phyloP scores from a whole-genome alignment of 2,888 invertebrate species.

The Pseudanteris insignis region DNA sequence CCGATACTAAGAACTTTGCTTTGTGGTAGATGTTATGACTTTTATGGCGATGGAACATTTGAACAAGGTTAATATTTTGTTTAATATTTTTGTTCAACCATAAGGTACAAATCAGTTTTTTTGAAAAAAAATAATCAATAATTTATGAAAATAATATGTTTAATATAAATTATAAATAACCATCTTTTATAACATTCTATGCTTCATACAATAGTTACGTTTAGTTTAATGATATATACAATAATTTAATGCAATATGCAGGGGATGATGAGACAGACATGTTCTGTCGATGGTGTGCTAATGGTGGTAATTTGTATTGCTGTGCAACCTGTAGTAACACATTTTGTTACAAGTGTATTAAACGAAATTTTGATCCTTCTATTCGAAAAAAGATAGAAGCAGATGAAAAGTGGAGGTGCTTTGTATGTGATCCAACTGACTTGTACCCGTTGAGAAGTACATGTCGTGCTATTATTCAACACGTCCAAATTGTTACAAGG shows the following conservation, averaged over 20 bases:
- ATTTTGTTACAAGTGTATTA: slow-evolving; percentile 76
- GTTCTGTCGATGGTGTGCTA: slow-evolving; percentile 86
- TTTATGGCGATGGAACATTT: slow-evolving; percentile 83
- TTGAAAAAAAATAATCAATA: no score
- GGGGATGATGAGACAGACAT: slow-evolving; percentile 84
- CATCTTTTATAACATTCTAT: no score
- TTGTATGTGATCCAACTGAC: slow-evolving; percentile 76
- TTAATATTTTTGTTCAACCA: no score
- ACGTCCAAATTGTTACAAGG: slow-evolving; percentile 62
- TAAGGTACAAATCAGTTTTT: no score
- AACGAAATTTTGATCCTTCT: slow-evolving; percentile 74
- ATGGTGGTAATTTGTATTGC: slow-evolving; percentile 81
- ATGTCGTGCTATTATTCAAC: slow-evolving; percentile 78
- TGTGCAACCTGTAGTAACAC: slow-evolving; percentile 74
- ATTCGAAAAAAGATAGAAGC: slow-evolving; percentile 78
- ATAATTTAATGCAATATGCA: no score
- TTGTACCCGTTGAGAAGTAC: slow-evolving; percentile 74
- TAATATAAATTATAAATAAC: no score
- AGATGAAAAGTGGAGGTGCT: slow-evolving; percentile 84
- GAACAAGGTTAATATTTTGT: slow-evolving; percentile 70
- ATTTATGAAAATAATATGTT: no score
- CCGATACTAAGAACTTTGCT: slow-evolving; percentile 78
- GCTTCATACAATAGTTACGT: no score
- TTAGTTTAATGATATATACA: no score
- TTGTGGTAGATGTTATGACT: slow-evolving; percentile 78